Conservation (phyloP, 2,113 vertebrate genomes). For the Aspidoscelis tigris region DNA sequence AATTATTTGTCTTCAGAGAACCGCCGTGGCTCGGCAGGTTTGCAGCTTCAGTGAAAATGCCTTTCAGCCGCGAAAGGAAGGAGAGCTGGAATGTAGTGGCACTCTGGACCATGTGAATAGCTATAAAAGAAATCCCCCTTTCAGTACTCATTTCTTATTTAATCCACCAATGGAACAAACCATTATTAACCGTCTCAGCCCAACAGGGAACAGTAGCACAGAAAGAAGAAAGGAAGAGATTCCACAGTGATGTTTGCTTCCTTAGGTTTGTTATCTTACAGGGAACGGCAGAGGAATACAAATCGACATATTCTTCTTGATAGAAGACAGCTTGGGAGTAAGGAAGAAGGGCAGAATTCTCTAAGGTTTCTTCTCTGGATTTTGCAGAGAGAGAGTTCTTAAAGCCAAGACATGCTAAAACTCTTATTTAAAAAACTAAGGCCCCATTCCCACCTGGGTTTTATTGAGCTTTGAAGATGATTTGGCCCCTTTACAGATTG, state of each 20-base stretch:
- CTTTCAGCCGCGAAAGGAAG: conserved; percentile 44
- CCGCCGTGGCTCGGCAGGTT: conserved; percentile 47
- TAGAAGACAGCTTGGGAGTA: conserved; percentile 24
- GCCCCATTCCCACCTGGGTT: too few species aligned
- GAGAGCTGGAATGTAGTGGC: conserved; percentile 19
- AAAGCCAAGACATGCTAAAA: not conserved
- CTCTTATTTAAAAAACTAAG: not conserved
- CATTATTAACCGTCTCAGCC: conserved; percentile 61
- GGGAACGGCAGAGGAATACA: conserved; percentile 61
- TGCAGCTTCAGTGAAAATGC: conserved; percentile 41
- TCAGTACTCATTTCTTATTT: conserved; percentile 57
- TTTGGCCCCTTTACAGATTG: too few species aligned
- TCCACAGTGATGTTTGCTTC: conserved; percentile 66
- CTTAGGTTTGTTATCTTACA: conserved; percentile 68
- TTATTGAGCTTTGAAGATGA: too few species aligned
- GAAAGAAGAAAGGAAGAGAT: conserved; percentile 55
- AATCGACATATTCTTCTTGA: conserved; percentile 46
- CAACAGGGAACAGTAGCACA: conserved; percentile 57
- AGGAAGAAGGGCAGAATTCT: not conserved
- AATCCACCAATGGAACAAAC: conserved; percentile 53
- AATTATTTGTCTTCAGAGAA: conserved; percentile 34
- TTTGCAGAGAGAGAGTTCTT: conserved; percentile 22
- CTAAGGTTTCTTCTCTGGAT: conserved; percentile 29
- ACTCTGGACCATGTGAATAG: conserved; percentile 29
- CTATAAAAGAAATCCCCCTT: conserved; percentile 48